Evolutionary conservation across 1,140 invertebrate species (phyloP).

Genomic region (Habropoda laboriosa): DNA sequence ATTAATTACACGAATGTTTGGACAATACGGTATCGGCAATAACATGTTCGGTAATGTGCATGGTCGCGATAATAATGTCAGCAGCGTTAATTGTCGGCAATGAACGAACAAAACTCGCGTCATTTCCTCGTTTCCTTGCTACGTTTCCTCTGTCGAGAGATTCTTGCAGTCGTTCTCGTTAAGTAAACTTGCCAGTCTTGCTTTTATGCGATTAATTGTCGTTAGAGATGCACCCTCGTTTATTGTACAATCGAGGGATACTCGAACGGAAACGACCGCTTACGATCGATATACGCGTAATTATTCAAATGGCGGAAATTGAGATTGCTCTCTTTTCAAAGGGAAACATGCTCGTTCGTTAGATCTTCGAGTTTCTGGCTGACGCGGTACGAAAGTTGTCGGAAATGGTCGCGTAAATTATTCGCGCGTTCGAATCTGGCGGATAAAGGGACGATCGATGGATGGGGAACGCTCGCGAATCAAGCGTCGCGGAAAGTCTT

Average conservation of each 20-base stretch:
- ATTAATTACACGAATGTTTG: slow-evolving; percentile 14
- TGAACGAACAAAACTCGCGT: no score
- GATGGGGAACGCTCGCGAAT: background rate
- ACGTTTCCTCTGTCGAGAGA: no score
- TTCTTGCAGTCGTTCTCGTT: no score
- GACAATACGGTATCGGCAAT: background rate
- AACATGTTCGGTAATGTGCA: background rate
- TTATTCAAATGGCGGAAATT: background rate
- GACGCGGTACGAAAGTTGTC: background rate
- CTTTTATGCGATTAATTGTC: background rate
- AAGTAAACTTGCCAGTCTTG: background rate
- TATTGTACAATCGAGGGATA: background rate
- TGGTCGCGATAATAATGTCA: background rate
- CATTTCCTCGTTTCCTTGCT: no score
- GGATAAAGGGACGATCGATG: slow-evolving; percentile 12
- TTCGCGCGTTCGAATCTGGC: background rate
- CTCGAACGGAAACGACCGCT: no score
- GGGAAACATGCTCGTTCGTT: background rate
- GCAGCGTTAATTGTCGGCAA: background rate
- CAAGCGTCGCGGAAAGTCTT: no score
- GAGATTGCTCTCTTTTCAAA: no score
- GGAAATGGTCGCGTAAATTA: background rate
- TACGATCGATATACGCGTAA: background rate
- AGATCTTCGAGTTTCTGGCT: background rate
- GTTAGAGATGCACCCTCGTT: background rate